phyloP scores from a whole-genome alignment of 2,888 invertebrate genomes.

The Sesamia inferens region DNA sequence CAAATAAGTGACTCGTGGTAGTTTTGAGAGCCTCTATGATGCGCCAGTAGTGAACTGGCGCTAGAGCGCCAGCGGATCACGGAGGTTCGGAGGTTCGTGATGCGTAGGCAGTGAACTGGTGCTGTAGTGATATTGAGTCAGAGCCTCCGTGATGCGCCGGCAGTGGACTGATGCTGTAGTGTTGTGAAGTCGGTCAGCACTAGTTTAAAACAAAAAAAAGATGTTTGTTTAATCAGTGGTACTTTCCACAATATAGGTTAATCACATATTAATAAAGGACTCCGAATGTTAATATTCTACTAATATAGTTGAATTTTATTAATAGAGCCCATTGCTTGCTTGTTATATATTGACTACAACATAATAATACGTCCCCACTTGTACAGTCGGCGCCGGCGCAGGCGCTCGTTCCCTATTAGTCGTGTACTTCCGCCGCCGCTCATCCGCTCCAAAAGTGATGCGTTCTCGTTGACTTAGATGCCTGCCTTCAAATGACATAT shows the following conservation, averaged over 20 bases:
- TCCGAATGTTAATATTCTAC: not conserved
- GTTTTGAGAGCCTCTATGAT: too few species aligned
- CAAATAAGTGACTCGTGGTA: too few species aligned
- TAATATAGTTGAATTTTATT: not conserved
- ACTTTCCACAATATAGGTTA: not conserved
- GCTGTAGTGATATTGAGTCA: not conserved
- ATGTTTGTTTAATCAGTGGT: not conserved
- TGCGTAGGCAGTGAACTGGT: too few species aligned
- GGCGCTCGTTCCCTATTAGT: slow-evolving; percentile 73
- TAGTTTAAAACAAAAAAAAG: too few species aligned
- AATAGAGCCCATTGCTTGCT: not conserved
- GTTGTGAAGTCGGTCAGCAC: too few species aligned
- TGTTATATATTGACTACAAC: not conserved
- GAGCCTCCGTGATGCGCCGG: too few species aligned
- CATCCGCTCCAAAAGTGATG: slow-evolving; percentile 77
- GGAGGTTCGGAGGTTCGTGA: too few species aligned
- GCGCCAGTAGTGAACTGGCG: too few species aligned
- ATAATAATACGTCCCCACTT: not conserved
- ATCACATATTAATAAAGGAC: not conserved
- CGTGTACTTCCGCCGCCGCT: slow-evolving; percentile 70
- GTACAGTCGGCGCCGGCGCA: slow-evolving; percentile 60
- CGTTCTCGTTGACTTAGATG: slow-evolving; percentile 60
- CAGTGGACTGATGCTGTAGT: not conserved
- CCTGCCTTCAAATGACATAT: slow-evolving; percentile 61
- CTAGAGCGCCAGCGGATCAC: too few species aligned